Evolutionary conservation across 2,888 invertebrate genomes (phyloP).

Genomic region (Serripes groenlandicus): DNA sequence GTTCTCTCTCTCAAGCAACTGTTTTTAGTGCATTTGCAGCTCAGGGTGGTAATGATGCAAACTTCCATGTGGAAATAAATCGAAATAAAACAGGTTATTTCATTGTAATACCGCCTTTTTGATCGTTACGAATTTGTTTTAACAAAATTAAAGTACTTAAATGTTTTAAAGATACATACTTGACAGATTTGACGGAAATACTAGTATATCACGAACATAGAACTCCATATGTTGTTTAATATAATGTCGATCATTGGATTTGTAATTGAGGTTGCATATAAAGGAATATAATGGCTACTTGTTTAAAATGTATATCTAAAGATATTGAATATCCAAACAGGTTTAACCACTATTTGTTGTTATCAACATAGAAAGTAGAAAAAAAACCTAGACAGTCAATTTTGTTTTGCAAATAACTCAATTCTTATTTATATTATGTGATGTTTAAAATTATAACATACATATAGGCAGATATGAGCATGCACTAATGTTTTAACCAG

Average conservation of each 20-base stretch:
- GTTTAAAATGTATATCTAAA: no score
- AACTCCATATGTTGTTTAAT: not conserved
- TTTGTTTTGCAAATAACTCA: no score
- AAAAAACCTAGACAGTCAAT: no score
- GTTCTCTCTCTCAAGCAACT: conserved; percentile 30
- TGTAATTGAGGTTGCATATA: not conserved
- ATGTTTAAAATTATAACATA: no score
- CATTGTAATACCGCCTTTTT: not conserved
- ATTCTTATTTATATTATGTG: no score
- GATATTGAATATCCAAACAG: no score
- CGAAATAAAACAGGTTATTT: conserved; percentile 29
- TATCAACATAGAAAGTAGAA: no score
- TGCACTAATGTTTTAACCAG: no score
- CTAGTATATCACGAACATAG: not conserved
- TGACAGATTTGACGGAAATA: not conserved
- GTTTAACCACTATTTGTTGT: no score
- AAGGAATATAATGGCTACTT: no score
- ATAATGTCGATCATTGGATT: not conserved
- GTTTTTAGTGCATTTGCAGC: conserved; percentile 46
- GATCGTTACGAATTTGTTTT: not conserved
- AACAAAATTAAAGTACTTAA: not conserved
- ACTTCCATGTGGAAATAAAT: conserved; percentile 45
- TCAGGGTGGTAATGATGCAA: conserved; percentile 13
- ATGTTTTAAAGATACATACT: not conserved
- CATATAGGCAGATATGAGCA: no score